Evolutionary conservation across 2,888 invertebrate genomes (phyloP), one percentile per base, ranked within the genome.

Genomic region (Chloroclysta siterata): DNA sequence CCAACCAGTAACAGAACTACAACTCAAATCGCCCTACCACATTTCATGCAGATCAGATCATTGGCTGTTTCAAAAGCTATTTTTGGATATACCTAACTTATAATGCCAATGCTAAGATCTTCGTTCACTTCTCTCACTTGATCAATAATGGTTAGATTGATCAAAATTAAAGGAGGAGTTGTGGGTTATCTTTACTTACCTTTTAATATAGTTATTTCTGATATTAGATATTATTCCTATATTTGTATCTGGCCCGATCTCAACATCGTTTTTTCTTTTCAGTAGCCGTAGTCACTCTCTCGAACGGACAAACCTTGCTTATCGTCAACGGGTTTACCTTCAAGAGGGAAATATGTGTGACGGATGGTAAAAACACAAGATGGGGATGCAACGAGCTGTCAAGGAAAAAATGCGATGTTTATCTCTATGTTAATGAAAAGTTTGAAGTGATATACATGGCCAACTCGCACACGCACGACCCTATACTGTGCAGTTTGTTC

Each of bases 251-350:
- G 36, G 0, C 11, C 11, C 0, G 3, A 39, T 39, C 11, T 33
- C 3, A 39, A 11, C 36, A 3, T 13, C 17, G 1, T 44, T 53
- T 29, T 28, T 8, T 11, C 36, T 11, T 56, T 86, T 77, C 72
- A 88, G 89, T 89, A 77, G 79, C 88, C 74, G 85, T 88, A 64
- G 81, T 89, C 28, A 83, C 86, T 11, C 68, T 89, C 64, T 84
- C 85, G n/a, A 79, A 81, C 65, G 88, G 88, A 57, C 84, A 71
- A 63, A 88, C 84, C 3, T 72, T 88, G 53, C 82, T 89, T 11
- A 83, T 88, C 64, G 84, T 89, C 56, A 87, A 89, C 63, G 89
- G 89, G 2, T 87, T 89, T 65, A 87, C 84, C n/a, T 89, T 86
- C 73, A 84, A 83, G 66, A 80, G 80, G 57, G 83, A 84, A 56